Conservation (phyloP, 2,888 invertebrate species). For the Cloeon dipterum region DNA sequence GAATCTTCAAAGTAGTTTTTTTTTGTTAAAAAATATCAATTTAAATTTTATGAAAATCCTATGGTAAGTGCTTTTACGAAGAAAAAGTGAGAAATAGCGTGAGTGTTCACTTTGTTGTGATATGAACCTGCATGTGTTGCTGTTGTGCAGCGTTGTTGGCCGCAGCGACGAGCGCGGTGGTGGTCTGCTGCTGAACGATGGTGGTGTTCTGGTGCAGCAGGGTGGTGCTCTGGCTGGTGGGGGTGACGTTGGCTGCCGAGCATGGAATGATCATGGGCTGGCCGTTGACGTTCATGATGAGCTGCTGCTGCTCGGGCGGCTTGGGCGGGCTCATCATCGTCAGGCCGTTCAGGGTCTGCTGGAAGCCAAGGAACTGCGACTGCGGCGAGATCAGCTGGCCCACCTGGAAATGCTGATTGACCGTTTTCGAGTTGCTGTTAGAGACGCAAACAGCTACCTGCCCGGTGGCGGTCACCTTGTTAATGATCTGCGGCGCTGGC, state of each 20-base stretch:
- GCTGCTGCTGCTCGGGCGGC: too few species aligned
- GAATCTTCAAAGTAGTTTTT: too few species aligned
- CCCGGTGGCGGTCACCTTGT: constrained; percentile 6
- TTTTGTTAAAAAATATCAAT: too few species aligned
- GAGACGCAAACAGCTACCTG: too few species aligned
- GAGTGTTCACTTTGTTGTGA: too few species aligned
- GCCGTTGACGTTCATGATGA: constrained; percentile 20
- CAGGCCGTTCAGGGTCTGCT: too few species aligned
- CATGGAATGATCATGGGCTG: constrained; percentile 47
- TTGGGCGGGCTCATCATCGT: too few species aligned
- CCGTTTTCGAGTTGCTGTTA: too few species aligned
- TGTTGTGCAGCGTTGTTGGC: constrained; percentile 31
- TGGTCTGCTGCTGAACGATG: constrained; percentile 61
- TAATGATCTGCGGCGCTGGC: constrained; percentile 30
- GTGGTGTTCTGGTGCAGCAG: constrained; percentile 70
- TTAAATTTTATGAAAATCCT: too few species aligned
- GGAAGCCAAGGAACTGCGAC: not conserved
- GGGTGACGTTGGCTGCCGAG: constrained; percentile 18
- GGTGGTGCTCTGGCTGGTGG: constrained; percentile 30
- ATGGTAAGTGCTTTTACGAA: too few species aligned
- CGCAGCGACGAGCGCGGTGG: constrained; percentile 55
- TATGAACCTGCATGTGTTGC: constrained; percentile 1
- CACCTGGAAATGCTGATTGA: too few species aligned
- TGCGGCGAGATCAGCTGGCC: not conserved
- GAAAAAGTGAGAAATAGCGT: too few species aligned